Conservation (phyloP, 1,140 invertebrate species). For the Zophobas morio region DNA sequence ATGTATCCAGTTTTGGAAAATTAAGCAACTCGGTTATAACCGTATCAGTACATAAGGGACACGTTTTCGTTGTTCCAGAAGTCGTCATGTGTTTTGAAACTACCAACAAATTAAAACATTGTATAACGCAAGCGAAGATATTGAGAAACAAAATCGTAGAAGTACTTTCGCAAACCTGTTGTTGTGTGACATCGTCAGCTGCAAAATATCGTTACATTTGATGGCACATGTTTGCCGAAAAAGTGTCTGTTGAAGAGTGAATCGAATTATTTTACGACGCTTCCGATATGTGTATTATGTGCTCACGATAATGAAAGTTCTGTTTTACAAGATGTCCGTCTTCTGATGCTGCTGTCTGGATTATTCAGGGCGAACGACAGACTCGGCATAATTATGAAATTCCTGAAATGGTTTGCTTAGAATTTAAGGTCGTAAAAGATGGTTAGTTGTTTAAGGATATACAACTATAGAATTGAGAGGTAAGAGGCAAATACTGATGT, state of each 20-base stretch:
- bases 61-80: background rate
- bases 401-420: too few species aligned
- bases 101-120: constrained; percentile 19
- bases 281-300: background rate
- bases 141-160: constrained; percentile 46
- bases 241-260: constrained; percentile 23
- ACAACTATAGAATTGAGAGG: constrained; percentile 33
- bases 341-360: too few species aligned
- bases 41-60: background rate
- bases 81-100: constrained; percentile 12
- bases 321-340: background rate
- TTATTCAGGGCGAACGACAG: too few species aligned
- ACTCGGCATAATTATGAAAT: too few species aligned
- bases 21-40: too few species aligned
- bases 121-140: constrained; percentile 28
- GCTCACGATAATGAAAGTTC: constrained; percentile 6
- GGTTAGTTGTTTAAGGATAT: constrained; percentile 32
- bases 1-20: too few species aligned
- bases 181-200: constrained; percentile 33
- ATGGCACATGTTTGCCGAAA: constrained; percentile 12
- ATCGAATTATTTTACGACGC: background rate
- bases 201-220: constrained; percentile 34
- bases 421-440: background rate
- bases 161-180: constrained; percentile 29
- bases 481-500: constrained; percentile 38